Evolutionary conservation across 2,888 invertebrate species (phyloP), one percentile per base, ranked within the genome.

Genomic region (Opisthograptis luteolata): DNA sequence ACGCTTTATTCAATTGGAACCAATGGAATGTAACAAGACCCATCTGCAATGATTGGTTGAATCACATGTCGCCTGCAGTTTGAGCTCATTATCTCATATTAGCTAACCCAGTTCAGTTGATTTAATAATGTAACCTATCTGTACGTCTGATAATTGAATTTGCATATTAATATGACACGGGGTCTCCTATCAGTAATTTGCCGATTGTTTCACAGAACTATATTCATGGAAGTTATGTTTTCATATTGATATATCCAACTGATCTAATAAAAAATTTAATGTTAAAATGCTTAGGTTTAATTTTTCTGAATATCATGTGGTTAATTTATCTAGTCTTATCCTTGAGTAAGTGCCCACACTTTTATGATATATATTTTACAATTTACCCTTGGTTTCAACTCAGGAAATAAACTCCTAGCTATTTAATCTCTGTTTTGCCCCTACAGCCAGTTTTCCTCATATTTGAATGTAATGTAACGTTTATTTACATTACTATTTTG

Each of bases 41-140:
- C 81, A 81, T 81, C 66, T 79, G 74, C 75, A 62, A 57, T 64
- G 74, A 83, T 80, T 81, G 78, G 46, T 69, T 84, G 87, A 84
- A 70, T 86, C 84, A 84, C 62, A 77, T 73, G 57, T 66, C 66
- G 65, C 30, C n/a, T 24, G 20, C 10, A 8, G 19, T 64, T 58
- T 55, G 30, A 61, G 58, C 47, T 62, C 64, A 73, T 76, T 76
- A 76, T 73, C 69, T 68, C 66, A 67, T 64, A 64, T 73, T 69
- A 64, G 60, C 66, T 55, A 55, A 56, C 56, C 53, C 49, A 37
- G 41, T 55, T 47, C 51, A 32, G 22, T 14, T 55, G 35, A 34
- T 48, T 48, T 53, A 34, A 42, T 52, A 41, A 53, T 51, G 10
- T 24, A 27, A 39, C 15, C 14, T 32, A 31, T 25, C 24, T 31